A percentile compares a stretch with the other conserved stretches of the same genome.
Conservation (phyloP, 2,797 vertebrate genomes). For the Agapornis canus region DNA sequence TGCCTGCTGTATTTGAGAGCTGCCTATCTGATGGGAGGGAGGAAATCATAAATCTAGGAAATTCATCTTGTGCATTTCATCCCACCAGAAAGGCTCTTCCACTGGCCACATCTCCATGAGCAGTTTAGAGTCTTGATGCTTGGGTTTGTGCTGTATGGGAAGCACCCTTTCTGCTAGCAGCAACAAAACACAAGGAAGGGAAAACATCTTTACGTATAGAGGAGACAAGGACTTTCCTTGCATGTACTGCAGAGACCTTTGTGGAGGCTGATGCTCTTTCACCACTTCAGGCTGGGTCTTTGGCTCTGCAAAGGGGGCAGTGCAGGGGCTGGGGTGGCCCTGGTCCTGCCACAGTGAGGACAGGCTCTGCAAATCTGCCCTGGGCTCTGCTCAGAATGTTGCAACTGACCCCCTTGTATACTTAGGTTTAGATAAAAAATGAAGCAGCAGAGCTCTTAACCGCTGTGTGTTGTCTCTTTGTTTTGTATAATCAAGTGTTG, state of each 20-base stretch:
- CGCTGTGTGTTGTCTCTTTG: not conserved
- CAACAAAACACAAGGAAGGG: not conserved
- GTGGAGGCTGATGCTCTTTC: not conserved
- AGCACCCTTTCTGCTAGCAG: not conserved
- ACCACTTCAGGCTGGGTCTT: not conserved
- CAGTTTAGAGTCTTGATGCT: rapidly evolving
- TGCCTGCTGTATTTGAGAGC: conserved; percentile 1
- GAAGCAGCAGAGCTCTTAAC: not conserved
- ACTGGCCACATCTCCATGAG: rapidly evolving
- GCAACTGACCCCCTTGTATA: not conserved
- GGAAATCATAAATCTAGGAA: not conserved
- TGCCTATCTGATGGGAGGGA: not conserved
- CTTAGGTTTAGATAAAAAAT: not conserved
- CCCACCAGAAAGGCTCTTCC: not conserved
- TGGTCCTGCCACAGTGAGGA: rapidly evolving
- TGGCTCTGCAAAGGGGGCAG: not conserved
- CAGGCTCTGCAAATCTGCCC: not conserved
- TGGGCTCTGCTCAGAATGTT: not conserved
- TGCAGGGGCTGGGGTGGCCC: not conserved
- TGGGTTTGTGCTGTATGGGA: not conserved
- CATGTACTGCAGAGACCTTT: not conserved
- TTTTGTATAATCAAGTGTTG: conserved; percentile 42
- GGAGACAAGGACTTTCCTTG: not conserved
- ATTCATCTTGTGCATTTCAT: not conserved
- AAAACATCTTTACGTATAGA: not conserved